phyloP scores from a whole-genome alignment of 1,140 invertebrate genomes.

The Dufourea novaeangliae region DNA sequence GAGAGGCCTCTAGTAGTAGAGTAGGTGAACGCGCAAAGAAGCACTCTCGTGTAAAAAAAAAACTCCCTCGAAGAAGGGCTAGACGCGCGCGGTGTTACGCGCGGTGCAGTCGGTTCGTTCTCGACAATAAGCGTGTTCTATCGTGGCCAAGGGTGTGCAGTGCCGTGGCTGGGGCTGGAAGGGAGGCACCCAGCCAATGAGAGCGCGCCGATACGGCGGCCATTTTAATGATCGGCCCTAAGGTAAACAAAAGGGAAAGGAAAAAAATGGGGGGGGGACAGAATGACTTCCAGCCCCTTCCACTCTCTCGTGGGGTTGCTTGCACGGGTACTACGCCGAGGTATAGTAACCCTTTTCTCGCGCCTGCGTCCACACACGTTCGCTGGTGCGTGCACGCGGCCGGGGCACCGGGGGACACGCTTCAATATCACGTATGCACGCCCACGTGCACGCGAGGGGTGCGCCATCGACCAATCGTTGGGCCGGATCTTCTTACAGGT shows the following conservation, averaged over 20 bases:
- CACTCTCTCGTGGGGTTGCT: constrained; percentile 59
- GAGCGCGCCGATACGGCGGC: constrained; percentile 77
- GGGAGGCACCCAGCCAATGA: constrained; percentile 77
- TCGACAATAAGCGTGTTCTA: constrained; percentile 72
- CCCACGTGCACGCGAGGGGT: constrained; percentile 75
- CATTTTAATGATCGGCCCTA: constrained; percentile 82
- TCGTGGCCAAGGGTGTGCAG: constrained; percentile 66
- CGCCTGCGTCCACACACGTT: constrained; percentile 27
- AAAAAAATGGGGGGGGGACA: constrained; percentile 67
- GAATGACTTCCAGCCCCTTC: constrained; percentile 80
- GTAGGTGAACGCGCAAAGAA: constrained; percentile 20
- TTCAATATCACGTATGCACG: constrained; percentile 65
- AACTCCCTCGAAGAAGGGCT: constrained; percentile 27
- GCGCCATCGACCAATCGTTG: constrained; percentile 75
- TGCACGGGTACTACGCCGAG: constrained; percentile 48
- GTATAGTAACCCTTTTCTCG: constrained; percentile 74
- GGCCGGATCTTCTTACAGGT: constrained; percentile 66
- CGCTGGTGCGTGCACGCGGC: constrained; percentile 27
- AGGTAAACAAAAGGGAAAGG: constrained; percentile 78
- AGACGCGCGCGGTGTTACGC: constrained; percentile 36
- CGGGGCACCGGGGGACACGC: constrained; percentile 21
- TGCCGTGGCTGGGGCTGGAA: constrained; percentile 34
- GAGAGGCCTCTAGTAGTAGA: constrained; percentile 22
- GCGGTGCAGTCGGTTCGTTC: constrained; percentile 29
- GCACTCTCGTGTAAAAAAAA: constrained; percentile 31